A percentile compares a stretch with the other conserved stretches of the same genome.
These are phyloP conservation scores for Acleris cristana DNA, from an alignment of 2,888 invertebrate genomes.

Conservation along the genomic window DNA sequence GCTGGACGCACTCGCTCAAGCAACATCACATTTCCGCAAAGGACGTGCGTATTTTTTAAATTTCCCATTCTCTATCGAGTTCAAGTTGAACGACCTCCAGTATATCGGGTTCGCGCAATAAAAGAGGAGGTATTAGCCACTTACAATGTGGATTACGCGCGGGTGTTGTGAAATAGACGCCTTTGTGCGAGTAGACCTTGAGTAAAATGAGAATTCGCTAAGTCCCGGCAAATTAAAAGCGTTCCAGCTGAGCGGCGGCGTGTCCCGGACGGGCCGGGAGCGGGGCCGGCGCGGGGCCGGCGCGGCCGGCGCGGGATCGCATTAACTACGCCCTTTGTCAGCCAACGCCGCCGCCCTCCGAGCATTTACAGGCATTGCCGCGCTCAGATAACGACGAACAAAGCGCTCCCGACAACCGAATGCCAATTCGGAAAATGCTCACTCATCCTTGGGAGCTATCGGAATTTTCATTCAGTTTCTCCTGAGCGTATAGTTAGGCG, in stretches of 20 bases:
- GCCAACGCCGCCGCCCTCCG: conserved; percentile 52
- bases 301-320: conserved; percentile 50
- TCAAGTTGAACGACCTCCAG: conserved; percentile 46
- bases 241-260: conserved; percentile 59
- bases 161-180: conserved; percentile 59
- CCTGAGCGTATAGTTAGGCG: conserved; percentile 49
- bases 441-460: conserved; percentile 58
- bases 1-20: conserved; percentile 42
- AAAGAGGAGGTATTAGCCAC: conserved; percentile 46
- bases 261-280: conserved; percentile 46
- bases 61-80: conserved; percentile 23
- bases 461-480: conserved; percentile 46
- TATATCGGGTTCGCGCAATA: conserved; percentile 34
- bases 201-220: conserved; percentile 57
- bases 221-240: conserved; percentile 67
- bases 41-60: conserved; percentile 38
- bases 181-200: conserved; percentile 63
- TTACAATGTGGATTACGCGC: conserved; percentile 52
- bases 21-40: conserved; percentile 47
- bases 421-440: conserved; percentile 63
- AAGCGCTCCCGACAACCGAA: conserved; percentile 58
- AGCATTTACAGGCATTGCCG: conserved; percentile 63
- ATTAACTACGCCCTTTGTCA: conserved; percentile 62
- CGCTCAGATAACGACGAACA: conserved; percentile 66
- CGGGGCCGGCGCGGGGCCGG: conserved; percentile 41